Base-by-base conservation (phyloP, 2,888 invertebrate genomes). In the Tipula lateralis region DNA sequence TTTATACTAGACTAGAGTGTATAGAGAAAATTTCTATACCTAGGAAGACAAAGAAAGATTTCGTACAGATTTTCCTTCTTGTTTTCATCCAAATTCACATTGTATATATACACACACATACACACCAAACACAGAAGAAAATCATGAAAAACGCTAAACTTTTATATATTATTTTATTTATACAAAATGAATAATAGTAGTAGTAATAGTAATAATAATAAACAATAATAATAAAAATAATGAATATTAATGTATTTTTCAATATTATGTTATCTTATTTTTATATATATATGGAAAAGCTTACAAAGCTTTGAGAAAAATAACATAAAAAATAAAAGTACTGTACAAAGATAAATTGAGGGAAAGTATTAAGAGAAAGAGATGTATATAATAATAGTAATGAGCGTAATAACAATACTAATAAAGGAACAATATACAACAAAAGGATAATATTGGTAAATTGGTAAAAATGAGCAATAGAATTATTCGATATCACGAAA, bases 191-290 rank as follows among this genome's bases (percentile, higher is more conserved):
- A 66, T 66, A 66, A 66, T 66, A 66, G 66, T 66, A 66, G 24
- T 66, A 66, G 9, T 50, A 66, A n/a, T 44, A 44, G 6, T 44
- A 44, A 66, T 66, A 66, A 66, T 66, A 66, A 66, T 66, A 66
- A 66, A 66, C 66, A 66, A 66, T 66, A 66, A 66, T 66, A 66
- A 66, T 66, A 66, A 66, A 66, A 66, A 66, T 66, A 66, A 66
- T 66, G 66, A 66, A 66, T 66, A 66, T 66, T 66, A 66, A 66
- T 66, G 66, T 24, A 66, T 66, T 66, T 66, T 66, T 66, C 66
- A 66, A 66, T 66, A 66, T 66, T 66, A 66, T 66, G 66, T 66
- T 66, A 66, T 66, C 24, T 66, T 50, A 7, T 50, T 5, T 50
- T 50, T 50, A 50, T 50, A 24, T 66, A 66, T 16, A 12, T 66